Evolutionary conservation across 2,113 vertebrate species (phyloP).

Genomic region (Ageneiosus marmoratus): DNA sequence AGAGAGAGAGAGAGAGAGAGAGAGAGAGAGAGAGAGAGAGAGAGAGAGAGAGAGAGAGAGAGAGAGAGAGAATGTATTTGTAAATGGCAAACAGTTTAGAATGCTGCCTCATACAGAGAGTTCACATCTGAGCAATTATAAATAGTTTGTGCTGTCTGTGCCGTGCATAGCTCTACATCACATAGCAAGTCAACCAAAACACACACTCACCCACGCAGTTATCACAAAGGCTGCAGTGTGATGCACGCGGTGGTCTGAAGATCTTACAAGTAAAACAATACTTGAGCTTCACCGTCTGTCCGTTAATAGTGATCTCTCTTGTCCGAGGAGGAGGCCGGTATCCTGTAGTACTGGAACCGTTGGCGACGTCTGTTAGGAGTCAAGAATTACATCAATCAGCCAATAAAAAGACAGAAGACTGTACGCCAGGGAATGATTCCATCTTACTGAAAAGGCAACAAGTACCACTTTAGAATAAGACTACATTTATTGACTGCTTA

Average conservation of each 20-base stretch:
- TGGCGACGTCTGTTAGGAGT: conserved; percentile 83
- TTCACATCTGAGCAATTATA: neutral
- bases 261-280: conserved; percentile 99
- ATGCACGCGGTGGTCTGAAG: conserved; percentile 95
- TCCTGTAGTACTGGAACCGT: conserved; percentile 86
- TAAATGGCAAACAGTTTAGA: neutral
- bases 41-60: too few relatives aligned
- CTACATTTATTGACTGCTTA: too few relatives aligned
- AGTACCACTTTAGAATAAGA: too few relatives aligned
- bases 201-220: conserved; percentile 92
- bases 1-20: neutral
- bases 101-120: neutral
- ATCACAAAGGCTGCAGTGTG: conserved; percentile 98
- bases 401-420: neutral
- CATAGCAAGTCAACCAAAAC: conserved; percentile 1
- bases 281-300: conserved; percentile 95
- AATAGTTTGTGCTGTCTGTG: neutral
- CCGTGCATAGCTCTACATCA: neutral
- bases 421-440: too few relatives aligned
- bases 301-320: conserved; percentile 94
- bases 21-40: too few relatives aligned
- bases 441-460: neutral
- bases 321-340: conserved; percentile 95
- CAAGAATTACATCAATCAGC: neutral
- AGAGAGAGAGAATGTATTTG: neutral